Evolutionary conservation across 2,113 vertebrate genomes (phyloP).

Genomic region (Archocentrus centrarchus): DNA sequence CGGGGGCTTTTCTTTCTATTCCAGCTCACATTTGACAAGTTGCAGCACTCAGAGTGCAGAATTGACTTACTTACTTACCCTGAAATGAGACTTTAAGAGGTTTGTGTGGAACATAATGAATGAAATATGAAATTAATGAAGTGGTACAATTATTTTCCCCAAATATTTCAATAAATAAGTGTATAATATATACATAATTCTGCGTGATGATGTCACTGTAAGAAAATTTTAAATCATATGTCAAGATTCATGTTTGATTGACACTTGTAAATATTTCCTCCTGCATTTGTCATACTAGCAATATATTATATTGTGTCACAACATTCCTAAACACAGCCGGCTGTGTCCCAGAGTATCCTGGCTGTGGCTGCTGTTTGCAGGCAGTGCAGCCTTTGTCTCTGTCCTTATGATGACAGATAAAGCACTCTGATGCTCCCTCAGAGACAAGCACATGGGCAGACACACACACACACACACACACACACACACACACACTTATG

Average conservation of each 20-base stretch:
- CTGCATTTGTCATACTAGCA: not conserved
- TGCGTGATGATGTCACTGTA: not conserved
- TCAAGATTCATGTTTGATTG: not conserved
- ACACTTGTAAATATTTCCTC: not conserved
- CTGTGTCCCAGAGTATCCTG: conserved; percentile 8
- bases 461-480: not conserved
- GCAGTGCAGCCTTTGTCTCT: conserved; percentile 37
- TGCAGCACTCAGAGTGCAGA: not conserved
- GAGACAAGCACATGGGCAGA: not conserved
- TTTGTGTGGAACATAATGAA: not conserved
- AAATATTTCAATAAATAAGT: no score
- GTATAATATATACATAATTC: not conserved
- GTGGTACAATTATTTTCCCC: no score
- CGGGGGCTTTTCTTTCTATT: conserved; percentile 1
- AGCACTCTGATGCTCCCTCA: conserved; percentile 36
- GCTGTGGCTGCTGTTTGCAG: conserved; percentile 13
- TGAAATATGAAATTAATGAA: no score
- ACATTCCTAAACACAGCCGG: conserved; percentile 25
- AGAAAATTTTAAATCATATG: not conserved
- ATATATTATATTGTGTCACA: conserved; percentile 12
- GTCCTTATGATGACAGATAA: conserved; percentile 65
- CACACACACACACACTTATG: not conserved
- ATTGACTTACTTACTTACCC: not conserved
- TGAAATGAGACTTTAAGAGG: not conserved
- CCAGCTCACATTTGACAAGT: not conserved